A percentile compares a stretch with the other conserved stretches of the same genome.
Evolutionary conservation across 1,140 invertebrate species (phyloP).

Genomic region (Zophobas atratus): DNA sequence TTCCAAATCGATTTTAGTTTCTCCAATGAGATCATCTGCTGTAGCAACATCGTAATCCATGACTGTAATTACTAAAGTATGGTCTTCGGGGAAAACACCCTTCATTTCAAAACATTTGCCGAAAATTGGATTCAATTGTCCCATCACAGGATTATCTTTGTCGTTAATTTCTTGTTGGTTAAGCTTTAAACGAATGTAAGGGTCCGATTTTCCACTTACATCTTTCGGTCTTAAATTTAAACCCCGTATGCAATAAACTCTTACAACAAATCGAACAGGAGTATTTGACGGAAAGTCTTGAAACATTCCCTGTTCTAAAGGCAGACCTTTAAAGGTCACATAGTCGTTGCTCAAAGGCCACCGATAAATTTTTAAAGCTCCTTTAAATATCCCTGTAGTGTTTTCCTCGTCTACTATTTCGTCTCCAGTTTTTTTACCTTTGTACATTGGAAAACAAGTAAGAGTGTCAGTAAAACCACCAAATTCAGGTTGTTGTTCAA

Average conservation of each 20-base stretch:
- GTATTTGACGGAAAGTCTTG: constrained; percentile 78
- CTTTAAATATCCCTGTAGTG: constrained; percentile 69
- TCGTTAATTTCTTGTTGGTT: constrained; percentile 80
- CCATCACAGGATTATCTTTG: constrained; percentile 82
- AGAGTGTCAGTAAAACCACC: constrained; percentile 84
- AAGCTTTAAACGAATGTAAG: constrained; percentile 81
- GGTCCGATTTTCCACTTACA: constrained; percentile 82
- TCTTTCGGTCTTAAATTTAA: constrained; percentile 83
- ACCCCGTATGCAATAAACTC: constrained; percentile 84
- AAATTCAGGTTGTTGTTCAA: constrained; percentile 85
- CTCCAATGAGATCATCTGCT: constrained; percentile 87
- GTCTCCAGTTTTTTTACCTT: constrained; percentile 79
- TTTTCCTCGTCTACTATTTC: constrained; percentile 75
- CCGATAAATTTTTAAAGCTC: constrained; percentile 72
- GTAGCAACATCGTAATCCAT: constrained; percentile 83
- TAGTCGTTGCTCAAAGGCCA: constrained; percentile 70
- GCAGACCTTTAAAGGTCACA: constrained; percentile 68
- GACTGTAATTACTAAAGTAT: constrained; percentile 80
- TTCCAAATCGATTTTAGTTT: constrained; percentile 89
- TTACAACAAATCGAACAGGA: constrained; percentile 79
- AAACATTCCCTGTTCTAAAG: constrained; percentile 71
- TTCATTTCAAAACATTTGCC: constrained; percentile 86
- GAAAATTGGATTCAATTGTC: constrained; percentile 89
- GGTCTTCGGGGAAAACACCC: constrained; percentile 82
- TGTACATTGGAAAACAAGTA: constrained; percentile 80